These are phyloP conservation scores for Periplaneta americana DNA, from an alignment of 1,140 invertebrate genomes.

Conservation along the genomic window DNA sequence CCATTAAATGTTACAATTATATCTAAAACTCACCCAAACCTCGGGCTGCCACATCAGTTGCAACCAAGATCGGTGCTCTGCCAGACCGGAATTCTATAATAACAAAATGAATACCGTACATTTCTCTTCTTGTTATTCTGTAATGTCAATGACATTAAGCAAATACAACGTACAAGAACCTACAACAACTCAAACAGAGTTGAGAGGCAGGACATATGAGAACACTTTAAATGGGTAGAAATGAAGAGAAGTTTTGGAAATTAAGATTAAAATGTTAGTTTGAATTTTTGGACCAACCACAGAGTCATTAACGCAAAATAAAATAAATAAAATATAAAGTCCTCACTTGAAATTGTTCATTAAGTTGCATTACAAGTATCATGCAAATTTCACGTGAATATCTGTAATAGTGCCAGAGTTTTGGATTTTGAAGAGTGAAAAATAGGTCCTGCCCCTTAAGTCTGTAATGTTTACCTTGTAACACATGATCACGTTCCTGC, in stretches of 20 bases:
- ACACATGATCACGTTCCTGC: slow-evolving; percentile 73
- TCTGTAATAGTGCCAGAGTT: too few species aligned
- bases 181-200: not conserved
- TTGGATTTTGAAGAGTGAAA: too few species aligned
- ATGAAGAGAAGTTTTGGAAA: too few species aligned
- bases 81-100: slow-evolving; percentile 85
- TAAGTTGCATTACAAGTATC: too few species aligned
- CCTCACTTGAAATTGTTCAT: too few species aligned
- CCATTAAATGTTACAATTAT: slow-evolving; percentile 7
- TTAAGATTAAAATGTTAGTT: too few species aligned
- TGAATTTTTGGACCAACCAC: too few species aligned
- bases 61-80: slow-evolving; percentile 86
- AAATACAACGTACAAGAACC: not conserved
- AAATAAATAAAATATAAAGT: too few species aligned
- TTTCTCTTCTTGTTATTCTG: not conserved
- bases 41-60: slow-evolving; percentile 97
- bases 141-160: not conserved
- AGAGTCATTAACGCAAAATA: too few species aligned
- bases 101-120: not conserved
- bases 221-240: not conserved
- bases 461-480: slow-evolving; percentile 28
- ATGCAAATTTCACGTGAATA: too few species aligned
- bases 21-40: slow-evolving; percentile 81
- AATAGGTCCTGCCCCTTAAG: not conserved
- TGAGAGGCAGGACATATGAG: not conserved